Evolutionary conservation across 2,888 invertebrate species (phyloP), one percentile per base, ranked within the genome.

Genomic region (Arctia plantaginis): DNA sequence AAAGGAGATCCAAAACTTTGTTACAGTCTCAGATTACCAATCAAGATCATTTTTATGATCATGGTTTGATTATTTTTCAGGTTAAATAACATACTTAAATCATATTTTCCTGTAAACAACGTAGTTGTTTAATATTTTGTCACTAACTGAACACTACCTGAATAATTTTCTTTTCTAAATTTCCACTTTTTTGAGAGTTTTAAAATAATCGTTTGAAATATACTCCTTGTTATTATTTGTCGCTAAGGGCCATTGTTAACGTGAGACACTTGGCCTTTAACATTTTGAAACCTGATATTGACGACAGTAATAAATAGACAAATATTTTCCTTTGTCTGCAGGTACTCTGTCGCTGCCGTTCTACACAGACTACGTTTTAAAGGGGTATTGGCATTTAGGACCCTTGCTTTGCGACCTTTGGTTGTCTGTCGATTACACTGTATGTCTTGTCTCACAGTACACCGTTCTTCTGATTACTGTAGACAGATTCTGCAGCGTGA

Each of bases 381-480:
- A 98, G 96, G 99, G 99, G 72, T 98, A 98, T 91, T 99, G 99
- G 99, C 98, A 99, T 90, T 96, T 99, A 80, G 99, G 99, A 23
- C 98, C 99, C 41, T 96, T 99, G 77, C 96, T 99, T 13, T 99
- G 99, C 92, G 99, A 99, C 93, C 96, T 99, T 73, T 99, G 99
- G 99, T 97, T 99, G 13, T 99, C 99, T 1, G 98, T 99, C 71
- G 99, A 99, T 95, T 99, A 99, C 95, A 99, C 99, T 33, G 99
- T 99, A 47, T 99, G 99, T 90, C 96, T 99, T 69, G 99, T 99
- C 44, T 99, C 99, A 15, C 99, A 99, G 93, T 99, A 99, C 93
- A 99, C 99, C 0, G 99, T 99, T 27, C 97, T 99, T 75, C 97
- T 99, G 79, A 99, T 99, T 89, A 99, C 99, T 47, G 98, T 99